Conservation (phyloP, 2,113 vertebrate species). For the Sinosuthora webbiana region DNA sequence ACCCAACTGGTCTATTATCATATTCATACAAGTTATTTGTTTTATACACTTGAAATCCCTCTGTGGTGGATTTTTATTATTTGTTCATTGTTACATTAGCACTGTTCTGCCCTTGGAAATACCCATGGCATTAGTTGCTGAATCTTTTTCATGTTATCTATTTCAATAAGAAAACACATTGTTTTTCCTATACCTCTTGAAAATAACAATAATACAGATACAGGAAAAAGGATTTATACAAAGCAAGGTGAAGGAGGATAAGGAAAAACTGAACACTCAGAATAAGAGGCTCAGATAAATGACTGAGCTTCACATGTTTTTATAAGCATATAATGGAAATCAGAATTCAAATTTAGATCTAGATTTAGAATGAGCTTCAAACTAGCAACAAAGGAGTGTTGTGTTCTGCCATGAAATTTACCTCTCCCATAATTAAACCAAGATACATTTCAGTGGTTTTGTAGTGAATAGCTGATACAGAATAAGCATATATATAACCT, state of each 20-base stretch:
- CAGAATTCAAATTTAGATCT: background rate
- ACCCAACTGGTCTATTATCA: background rate
- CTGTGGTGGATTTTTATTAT: slow-evolving; percentile 12
- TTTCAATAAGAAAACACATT: background rate
- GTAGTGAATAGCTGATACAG: background rate
- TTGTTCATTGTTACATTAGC: slow-evolving; percentile 38
- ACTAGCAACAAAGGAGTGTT: background rate
- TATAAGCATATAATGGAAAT: background rate
- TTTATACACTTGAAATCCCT: slow-evolving; percentile 20
- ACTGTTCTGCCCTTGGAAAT: slow-evolving; percentile 36
- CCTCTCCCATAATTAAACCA: background rate
- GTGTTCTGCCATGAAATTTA: background rate
- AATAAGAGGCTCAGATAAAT: background rate
- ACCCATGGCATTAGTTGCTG: background rate
- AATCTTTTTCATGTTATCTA: background rate
- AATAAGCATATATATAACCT: background rate
- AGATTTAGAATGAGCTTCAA: background rate
- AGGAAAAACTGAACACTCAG: background rate
- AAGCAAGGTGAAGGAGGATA: background rate
- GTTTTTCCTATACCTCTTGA: background rate
- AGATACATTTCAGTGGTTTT: background rate
- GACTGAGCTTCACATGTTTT: background rate
- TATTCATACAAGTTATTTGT: slow-evolving; percentile 44
- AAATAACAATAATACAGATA: background rate
- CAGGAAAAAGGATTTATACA: background rate